Conservation (phyloP, 2,113 vertebrate species). For the Fregata magnificens region DNA sequence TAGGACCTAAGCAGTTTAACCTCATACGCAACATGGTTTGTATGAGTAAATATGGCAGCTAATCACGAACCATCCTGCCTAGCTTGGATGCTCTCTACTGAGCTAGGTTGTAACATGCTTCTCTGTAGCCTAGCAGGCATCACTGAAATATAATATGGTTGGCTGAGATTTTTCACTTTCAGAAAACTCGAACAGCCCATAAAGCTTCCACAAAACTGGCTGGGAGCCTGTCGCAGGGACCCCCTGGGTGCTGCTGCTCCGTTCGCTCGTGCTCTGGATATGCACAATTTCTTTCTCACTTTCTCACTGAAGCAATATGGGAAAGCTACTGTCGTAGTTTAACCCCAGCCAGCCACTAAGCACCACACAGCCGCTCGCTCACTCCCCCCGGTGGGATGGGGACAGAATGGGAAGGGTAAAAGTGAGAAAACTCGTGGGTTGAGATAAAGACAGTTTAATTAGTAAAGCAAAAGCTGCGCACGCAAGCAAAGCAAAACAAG, state of each 20-base stretch:
- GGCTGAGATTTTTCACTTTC: neutral
- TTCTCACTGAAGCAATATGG: neutral
- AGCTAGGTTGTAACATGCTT: neutral
- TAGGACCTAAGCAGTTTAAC: neutral
- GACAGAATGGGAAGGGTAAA: too few relatives aligned
- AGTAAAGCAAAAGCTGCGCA: too few relatives aligned
- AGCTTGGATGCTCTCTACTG: neutral
- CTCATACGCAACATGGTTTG: rapidly evolving
- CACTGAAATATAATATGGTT: rapidly evolving
- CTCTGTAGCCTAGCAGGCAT: neutral
- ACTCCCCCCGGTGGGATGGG: too few relatives aligned
- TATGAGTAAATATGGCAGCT: neutral
- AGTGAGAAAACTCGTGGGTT: too few relatives aligned
- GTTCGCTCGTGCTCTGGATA: rapidly evolving
- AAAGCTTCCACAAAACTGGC: rapidly evolving
- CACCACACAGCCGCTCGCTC: too few relatives aligned
- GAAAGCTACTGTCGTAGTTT: neutral
- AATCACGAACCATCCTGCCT: neutral
- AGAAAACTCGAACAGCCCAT: neutral
- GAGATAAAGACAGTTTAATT: too few relatives aligned
- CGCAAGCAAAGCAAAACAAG: too few relatives aligned
- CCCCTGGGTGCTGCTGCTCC: neutral
- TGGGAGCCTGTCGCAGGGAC: neutral
- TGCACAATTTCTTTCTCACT: neutral
- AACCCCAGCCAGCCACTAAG: too few relatives aligned